Evolutionary conservation across 2,113 vertebrate species (phyloP), one percentile per base, ranked within the genome.

Genomic region (Cheilinus undulatus): DNA sequence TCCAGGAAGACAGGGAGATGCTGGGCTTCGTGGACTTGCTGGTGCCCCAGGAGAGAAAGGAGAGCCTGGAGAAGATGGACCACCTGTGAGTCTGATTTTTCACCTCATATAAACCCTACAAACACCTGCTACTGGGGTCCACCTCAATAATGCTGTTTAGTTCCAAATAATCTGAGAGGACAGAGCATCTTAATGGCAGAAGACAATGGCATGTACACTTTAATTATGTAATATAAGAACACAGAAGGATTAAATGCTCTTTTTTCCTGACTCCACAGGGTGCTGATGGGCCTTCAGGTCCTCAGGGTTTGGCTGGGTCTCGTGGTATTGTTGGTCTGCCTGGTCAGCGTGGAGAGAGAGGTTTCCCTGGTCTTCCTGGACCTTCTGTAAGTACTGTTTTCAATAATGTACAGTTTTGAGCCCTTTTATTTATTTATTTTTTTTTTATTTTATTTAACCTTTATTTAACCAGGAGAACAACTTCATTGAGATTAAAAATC

Each of bases 301-400:
- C 97, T 65, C 91, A 94, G 45, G 97, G 97, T 77, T 84, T 97
- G 87, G 93, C 91, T 59, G 98, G 98, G 66, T 94, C 95, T 57
- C 96, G 96, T 52, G 98, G 98, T 88, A 98, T 98, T 64, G 97
- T 98, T 15, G 97, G 97, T 89, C 90, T 99, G 49, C 98, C 98
- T 3, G 98, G 98, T 10, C 98, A 99, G 73, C 97, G 98, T 26
- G 98, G 98, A 36, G 97, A 99, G 90, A 95, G 97, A 87, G 97
- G 97, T 20, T 99, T 99, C 92, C 93, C 98, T 0, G 97, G 98
- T 43, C 93, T 99, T 75, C 95, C 97, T 0, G 97, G 98, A 66
- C 96, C 97, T 15, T 96, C 97, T 86, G 97, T 99, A 87, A 97
- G 97, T 93, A 10, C 22, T 46, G 17, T 14, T 9, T 14, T 45